phyloP scores from a whole-genome alignment of 2,797 vertebrate genomes.

The Sebastes taczanowskii region DNA sequence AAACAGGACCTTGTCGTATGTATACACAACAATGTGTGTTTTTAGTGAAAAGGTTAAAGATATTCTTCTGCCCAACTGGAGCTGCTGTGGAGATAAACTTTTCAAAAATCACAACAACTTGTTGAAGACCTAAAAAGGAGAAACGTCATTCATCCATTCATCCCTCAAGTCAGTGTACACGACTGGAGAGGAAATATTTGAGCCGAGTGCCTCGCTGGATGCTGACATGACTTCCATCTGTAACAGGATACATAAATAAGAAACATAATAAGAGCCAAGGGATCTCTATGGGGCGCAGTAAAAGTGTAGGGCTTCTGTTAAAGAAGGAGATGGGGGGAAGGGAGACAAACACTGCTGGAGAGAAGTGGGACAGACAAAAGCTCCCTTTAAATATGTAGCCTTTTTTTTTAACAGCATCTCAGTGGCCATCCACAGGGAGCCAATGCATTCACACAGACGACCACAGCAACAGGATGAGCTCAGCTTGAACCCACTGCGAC shows the following conservation, averaged over 20 bases:
- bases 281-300: constrained; percentile 65
- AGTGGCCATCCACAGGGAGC: constrained; percentile 55
- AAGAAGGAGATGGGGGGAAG: constrained; percentile 45
- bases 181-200: constrained; percentile 57
- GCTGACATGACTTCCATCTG: constrained; percentile 77
- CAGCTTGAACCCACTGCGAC: constrained; percentile 46
- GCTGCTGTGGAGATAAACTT: neutral
- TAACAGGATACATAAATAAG: constrained; percentile 82
- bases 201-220: constrained; percentile 56
- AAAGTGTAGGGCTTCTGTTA: constrained; percentile 70
- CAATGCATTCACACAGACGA: constrained; percentile 52
- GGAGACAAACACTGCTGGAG: constrained; percentile 42
- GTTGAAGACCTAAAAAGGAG: neutral
- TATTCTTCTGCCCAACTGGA: neutral
- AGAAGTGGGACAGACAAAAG: constrained; percentile 26
- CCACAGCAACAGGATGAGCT: constrained; percentile 52
- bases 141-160: constrained; percentile 12
- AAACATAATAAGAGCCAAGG: constrained; percentile 72
- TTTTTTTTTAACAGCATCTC: constrained; percentile 43
- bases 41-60: neutral
- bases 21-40: neutral
- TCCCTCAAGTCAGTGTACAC: constrained; percentile 39
- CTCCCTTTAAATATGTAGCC: constrained; percentile 17
- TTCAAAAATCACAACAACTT: constrained; percentile 2
- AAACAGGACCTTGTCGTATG: neutral